phyloP scores from a whole-genome alignment of 2,797 vertebrate species.

The Cyprinodon diabolis region DNA sequence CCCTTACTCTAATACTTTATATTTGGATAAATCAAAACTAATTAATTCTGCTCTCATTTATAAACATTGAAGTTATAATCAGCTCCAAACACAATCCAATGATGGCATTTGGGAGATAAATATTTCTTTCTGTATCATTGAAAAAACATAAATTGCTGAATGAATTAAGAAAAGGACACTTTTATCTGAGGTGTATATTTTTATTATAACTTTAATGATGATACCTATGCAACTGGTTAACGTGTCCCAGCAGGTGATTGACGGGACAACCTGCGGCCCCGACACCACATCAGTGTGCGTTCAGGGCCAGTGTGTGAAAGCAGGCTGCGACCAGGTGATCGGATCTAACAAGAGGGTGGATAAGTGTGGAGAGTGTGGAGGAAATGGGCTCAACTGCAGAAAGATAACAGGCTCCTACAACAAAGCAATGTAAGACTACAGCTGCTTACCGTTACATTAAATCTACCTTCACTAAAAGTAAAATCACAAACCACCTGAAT shows the following conservation, averaged over 20 bases:
- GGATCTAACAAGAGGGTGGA: constrained; percentile 92
- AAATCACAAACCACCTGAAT: not conserved
- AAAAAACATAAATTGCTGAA: too few relatives aligned
- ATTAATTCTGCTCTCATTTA: not conserved
- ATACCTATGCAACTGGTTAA: not conserved
- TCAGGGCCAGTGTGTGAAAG: constrained; percentile 95
- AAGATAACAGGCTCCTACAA: constrained; percentile 91
- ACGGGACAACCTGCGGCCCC: constrained; percentile 92
- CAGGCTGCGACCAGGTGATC: constrained; percentile 92
- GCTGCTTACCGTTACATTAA: too few relatives aligned
- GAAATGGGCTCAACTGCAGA: constrained; percentile 87
- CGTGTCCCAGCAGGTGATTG: constrained; percentile 84
- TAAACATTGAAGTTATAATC: not conserved
- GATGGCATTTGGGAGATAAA: not conserved
- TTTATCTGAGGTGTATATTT: not conserved
- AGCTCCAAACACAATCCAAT: not conserved
- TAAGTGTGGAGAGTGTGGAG: constrained; percentile 93
- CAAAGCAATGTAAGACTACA: constrained; percentile 85
- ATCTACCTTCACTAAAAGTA: not conserved
- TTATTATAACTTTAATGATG: not conserved
- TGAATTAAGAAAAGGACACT: not conserved
- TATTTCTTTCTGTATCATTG: not conserved
- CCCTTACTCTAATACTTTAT: not conserved
- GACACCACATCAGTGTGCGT: constrained; percentile 95
- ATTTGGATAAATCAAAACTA: not conserved